Percentiles rank a stretch among this genome's conserved stretches.
Evolutionary conservation across 2,888 invertebrate genomes (phyloP).

Genomic region (Oscheius sp.): DNA sequence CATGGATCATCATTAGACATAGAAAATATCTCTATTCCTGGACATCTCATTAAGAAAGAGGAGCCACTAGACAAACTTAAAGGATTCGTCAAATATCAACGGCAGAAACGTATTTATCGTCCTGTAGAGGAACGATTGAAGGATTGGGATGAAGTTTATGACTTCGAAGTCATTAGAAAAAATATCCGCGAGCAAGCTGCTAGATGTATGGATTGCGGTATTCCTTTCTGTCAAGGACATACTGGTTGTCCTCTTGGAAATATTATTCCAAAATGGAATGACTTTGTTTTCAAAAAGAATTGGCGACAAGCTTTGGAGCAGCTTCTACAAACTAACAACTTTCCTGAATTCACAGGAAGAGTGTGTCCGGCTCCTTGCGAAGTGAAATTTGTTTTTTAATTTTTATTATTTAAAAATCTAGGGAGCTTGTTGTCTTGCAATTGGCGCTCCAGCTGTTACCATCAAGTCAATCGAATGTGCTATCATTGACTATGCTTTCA

Average conservation of each 20-base stretch:
- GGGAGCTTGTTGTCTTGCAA: constrained; percentile 93
- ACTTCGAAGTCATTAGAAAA: constrained; percentile 82
- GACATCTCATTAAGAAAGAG: constrained; percentile 54
- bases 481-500: constrained; percentile 97
- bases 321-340: constrained; percentile 95
- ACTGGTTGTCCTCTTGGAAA: constrained; percentile 97
- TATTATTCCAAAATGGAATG: constrained; percentile 99
- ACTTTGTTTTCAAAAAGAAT: constrained; percentile 82
- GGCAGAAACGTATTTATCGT: constrained; percentile 87
- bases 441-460: constrained; percentile 94
- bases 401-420: constrained; percentile 59
- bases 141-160: constrained; percentile 91
- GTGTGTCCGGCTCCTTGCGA: constrained; percentile 91
- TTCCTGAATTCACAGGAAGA: constrained; percentile 82
- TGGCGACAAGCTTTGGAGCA: constrained; percentile 81
- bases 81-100: constrained; percentile 94
- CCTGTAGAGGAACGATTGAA: constrained; percentile 84
- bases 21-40: constrained; percentile 59
- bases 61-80: constrained; percentile 73
- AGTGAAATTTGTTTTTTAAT: constrained; percentile 66
- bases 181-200: constrained; percentile 90
- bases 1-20: constrained; percentile 69
- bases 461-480: constrained; percentile 99
- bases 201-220: constrained; percentile 96
- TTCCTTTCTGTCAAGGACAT: constrained; percentile 93